Conservation (phyloP, 2,888 invertebrate species). For the Caenorhabditis uteleia region DNA sequence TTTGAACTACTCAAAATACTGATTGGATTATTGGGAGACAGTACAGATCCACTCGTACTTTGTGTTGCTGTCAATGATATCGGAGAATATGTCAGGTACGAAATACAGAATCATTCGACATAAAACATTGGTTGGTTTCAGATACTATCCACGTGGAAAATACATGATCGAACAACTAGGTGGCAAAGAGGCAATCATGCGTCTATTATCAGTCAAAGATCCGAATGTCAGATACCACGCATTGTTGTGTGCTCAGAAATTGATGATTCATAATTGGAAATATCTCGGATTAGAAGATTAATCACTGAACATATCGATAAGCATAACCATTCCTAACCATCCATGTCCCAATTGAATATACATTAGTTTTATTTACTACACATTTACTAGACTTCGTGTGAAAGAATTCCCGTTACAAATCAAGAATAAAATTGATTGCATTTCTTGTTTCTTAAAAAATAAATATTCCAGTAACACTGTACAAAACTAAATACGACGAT, state of each 20-base stretch:
- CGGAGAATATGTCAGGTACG: conserved; percentile 94
- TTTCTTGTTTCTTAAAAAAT: no score
- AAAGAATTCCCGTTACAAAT: no score
- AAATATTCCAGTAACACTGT: no score
- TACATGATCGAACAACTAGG: conserved; percentile 94
- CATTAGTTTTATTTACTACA: no score
- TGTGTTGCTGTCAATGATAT: conserved; percentile 97
- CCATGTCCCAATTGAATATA: no score
- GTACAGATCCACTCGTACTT: conserved; percentile 88
- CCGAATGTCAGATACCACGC: conserved; percentile 98
- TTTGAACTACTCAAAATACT: conserved; percentile 92
- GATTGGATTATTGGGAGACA: conserved; percentile 87
- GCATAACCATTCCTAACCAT: no score
- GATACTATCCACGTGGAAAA: conserved; percentile 26
- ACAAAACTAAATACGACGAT: no score
- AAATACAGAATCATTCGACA: neutral
- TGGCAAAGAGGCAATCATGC: conserved; percentile 96
- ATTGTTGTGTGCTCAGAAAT: conserved; percentile 93
- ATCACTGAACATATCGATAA: no score
- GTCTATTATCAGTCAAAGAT: conserved; percentile 90
- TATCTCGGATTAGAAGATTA: conserved; percentile 82
- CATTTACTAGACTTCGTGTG: no score
- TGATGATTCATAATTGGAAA: conserved; percentile 99
- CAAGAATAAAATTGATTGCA: no score
- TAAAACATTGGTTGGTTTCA: conserved; percentile 6